Conservation (phyloP, 2,113 vertebrate genomes). For the Microtus ochrogaster region DNA sequence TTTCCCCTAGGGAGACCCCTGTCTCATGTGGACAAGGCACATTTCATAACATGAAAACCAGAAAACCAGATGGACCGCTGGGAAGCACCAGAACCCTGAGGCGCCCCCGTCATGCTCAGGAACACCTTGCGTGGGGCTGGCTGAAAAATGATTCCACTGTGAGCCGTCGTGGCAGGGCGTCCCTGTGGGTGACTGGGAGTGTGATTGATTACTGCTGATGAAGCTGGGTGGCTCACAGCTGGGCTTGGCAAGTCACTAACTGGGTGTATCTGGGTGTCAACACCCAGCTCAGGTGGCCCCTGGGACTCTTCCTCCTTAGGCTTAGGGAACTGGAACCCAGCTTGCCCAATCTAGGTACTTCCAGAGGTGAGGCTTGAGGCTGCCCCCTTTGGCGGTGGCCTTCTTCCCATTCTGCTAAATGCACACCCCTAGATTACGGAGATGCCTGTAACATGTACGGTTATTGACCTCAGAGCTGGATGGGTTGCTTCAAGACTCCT, state of each 20-base stretch:
- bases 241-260: conserved; percentile 61
- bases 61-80: conserved; percentile 46
- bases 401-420: conserved; percentile 32
- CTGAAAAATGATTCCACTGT: conserved; percentile 31
- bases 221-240: conserved; percentile 61
- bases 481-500: background rate
- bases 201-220: conserved; percentile 73
- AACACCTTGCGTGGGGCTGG: conserved; percentile 13
- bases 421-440: background rate
- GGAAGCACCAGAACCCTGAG: background rate
- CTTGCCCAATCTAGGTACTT: background rate
- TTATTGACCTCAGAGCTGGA: background rate
- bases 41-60: conserved; percentile 32
- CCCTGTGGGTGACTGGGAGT: conserved; percentile 56
- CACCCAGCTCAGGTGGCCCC: conserved; percentile 58
- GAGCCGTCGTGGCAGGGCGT: conserved; percentile 49
- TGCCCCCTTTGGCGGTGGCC: background rate
- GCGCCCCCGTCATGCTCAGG: background rate
- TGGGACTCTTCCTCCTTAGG: conserved; percentile 56
- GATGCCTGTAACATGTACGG: background rate
- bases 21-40: background rate
- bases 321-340: conserved; percentile 9
- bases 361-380: background rate
- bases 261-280: conserved; percentile 69
- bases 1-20: background rate